These are phyloP conservation scores for Xiphorhynchus elegans DNA, from an alignment of 2,113 vertebrate species.

Conservation along the genomic window DNA sequence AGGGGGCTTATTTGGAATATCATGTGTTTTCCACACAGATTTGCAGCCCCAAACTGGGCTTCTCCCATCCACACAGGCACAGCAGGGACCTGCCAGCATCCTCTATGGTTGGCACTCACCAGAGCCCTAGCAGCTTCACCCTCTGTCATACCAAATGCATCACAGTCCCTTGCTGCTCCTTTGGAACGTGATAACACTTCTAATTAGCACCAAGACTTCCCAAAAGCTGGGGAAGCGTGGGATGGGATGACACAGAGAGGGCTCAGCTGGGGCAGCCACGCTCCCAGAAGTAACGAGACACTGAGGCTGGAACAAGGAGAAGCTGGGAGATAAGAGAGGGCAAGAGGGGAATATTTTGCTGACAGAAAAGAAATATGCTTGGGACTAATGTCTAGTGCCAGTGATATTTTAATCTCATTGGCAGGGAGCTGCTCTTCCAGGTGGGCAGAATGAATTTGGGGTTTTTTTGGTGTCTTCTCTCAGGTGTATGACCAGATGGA, in stretches of 20 bases:
- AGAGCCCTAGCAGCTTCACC: background rate
- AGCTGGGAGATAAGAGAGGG: constrained; percentile 64
- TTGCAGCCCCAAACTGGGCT: background rate
- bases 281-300: background rate
- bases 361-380: constrained; percentile 70
- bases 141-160: background rate
- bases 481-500: background rate
- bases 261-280: background rate
- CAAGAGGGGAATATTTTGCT: constrained; percentile 62
- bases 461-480: background rate
- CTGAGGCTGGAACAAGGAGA: background rate
- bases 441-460: background rate
- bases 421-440: background rate
- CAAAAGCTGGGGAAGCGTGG: background rate
- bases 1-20: background rate
- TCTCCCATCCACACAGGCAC: accelerated
- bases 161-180: background rate
- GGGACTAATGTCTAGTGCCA: constrained; percentile 16
- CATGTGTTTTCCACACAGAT: background rate
- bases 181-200: constrained; percentile 12
- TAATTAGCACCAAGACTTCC: constrained; percentile 50
- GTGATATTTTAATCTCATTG: constrained; percentile 58
- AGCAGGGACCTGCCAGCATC: background rate
- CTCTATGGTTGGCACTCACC: background rate
- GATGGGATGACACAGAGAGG: background rate